Conservation (phyloP, 2,797 vertebrate genomes). For the Melanotaenia parkinsoni region DNA sequence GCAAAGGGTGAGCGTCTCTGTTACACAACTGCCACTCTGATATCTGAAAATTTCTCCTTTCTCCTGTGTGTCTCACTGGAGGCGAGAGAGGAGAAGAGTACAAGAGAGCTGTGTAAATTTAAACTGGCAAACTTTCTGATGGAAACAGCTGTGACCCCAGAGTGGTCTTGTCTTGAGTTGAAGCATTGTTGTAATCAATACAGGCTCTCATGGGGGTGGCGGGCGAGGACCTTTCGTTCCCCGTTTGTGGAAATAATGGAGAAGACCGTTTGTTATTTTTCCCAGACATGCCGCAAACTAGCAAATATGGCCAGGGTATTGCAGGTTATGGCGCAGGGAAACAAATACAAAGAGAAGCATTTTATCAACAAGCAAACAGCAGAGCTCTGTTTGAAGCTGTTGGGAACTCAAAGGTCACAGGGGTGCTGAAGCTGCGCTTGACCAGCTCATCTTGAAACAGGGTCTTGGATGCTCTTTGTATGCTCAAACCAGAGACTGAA, state of each 20-base stretch:
- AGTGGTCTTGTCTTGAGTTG: conserved; percentile 84
- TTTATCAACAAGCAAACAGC: conserved; percentile 81
- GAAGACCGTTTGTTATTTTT: conserved; percentile 86
- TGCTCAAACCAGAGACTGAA: conserved; percentile 55
- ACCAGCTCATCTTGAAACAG: conserved; percentile 78
- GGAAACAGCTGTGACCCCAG: conserved; percentile 85
- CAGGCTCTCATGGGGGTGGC: conserved; percentile 79
- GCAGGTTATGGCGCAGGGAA: conserved; percentile 82
- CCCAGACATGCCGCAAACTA: conserved; percentile 83
- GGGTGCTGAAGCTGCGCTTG: conserved; percentile 72
- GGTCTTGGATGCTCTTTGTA: conserved; percentile 77
- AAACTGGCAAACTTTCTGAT: conserved; percentile 88
- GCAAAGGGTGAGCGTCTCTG: conserved; percentile 81
- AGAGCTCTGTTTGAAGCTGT: conserved; percentile 75
- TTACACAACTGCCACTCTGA: conserved; percentile 84
- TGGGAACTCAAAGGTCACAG: conserved; percentile 70
- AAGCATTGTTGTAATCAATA: conserved; percentile 89
- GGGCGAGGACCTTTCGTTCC: conserved; percentile 86
- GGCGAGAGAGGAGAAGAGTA: conserved; percentile 74
- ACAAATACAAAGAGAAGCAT: conserved; percentile 79
- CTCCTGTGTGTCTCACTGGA: conserved; percentile 78
- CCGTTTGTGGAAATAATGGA: conserved; percentile 85
- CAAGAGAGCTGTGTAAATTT: conserved; percentile 82
- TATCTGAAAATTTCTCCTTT: conserved; percentile 77
- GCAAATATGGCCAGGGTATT: conserved; percentile 82